phyloP scores from a whole-genome alignment of 2,113 vertebrate species.

The Macroglossus sobrinus region DNA sequence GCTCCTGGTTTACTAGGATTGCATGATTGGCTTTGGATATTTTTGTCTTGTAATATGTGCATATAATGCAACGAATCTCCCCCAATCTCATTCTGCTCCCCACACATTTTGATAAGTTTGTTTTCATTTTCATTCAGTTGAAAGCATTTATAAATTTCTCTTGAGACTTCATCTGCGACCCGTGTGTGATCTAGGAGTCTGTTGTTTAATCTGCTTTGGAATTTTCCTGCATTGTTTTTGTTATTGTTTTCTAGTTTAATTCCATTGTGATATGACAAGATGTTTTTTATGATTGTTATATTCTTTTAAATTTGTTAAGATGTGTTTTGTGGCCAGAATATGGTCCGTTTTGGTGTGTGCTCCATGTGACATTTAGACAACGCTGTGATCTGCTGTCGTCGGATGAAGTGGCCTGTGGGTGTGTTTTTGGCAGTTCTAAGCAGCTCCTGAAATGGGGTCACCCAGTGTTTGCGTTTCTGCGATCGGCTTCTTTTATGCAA shows the following conservation, averaged over 20 bases:
- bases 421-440: too few relatives aligned
- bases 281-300: neutral
- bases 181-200: neutral
- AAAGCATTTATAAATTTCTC: neutral
- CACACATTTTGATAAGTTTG: neutral
- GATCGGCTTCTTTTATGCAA: too few relatives aligned
- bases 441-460: too few relatives aligned
- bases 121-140: neutral
- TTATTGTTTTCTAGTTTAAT: neutral
- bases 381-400: too few relatives aligned
- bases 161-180: neutral
- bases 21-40: neutral
- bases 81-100: neutral
- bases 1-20: neutral
- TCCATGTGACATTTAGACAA: neutral
- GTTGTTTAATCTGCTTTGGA: neutral
- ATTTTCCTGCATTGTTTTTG: neutral
- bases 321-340: neutral
- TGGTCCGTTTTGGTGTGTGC: rapidly evolving
- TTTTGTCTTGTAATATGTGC: neutral
- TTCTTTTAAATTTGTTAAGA: neutral
- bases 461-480: too few relatives aligned
- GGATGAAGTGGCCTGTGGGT: neutral
- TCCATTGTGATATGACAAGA: neutral
- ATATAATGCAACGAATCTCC: neutral